phyloP scores from a whole-genome alignment of 2,113 vertebrate species.

The Pterocles gutturalis region DNA sequence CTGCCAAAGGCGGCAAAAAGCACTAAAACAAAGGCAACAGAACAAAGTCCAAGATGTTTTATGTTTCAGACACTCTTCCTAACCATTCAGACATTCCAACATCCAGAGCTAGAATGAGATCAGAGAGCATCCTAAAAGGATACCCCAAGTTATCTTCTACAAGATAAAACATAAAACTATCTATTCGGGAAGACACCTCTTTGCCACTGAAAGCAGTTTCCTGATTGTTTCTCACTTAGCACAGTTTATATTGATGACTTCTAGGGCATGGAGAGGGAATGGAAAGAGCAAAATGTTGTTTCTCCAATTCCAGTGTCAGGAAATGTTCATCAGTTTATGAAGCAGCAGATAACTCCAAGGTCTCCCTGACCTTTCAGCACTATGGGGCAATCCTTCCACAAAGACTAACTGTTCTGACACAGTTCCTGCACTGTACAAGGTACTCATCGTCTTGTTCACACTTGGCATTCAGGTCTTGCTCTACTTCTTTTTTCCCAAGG shows the following conservation, averaged over 20 bases:
- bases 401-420: not conserved
- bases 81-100: not conserved
- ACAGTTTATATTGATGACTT: not conserved
- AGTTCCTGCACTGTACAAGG: not conserved
- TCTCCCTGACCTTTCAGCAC: not conserved
- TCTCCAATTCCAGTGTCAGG: not conserved
- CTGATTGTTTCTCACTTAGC: not conserved
- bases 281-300: not conserved
- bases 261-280: not conserved
- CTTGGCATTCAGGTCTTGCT: not conserved
- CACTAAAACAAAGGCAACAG: not conserved
- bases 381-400: not conserved
- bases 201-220: not conserved
- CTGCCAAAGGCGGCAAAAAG: not conserved
- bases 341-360: not conserved
- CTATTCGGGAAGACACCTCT: not conserved
- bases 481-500: not conserved
- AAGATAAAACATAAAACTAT: not conserved
- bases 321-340: not conserved
- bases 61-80: not conserved
- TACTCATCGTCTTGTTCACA: not conserved
- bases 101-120: not conserved
- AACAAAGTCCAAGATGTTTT: not conserved
- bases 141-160: not conserved
- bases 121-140: not conserved